phyloP scores from a whole-genome alignment of 2,113 vertebrate species.

The Oreochromis aureus region DNA sequence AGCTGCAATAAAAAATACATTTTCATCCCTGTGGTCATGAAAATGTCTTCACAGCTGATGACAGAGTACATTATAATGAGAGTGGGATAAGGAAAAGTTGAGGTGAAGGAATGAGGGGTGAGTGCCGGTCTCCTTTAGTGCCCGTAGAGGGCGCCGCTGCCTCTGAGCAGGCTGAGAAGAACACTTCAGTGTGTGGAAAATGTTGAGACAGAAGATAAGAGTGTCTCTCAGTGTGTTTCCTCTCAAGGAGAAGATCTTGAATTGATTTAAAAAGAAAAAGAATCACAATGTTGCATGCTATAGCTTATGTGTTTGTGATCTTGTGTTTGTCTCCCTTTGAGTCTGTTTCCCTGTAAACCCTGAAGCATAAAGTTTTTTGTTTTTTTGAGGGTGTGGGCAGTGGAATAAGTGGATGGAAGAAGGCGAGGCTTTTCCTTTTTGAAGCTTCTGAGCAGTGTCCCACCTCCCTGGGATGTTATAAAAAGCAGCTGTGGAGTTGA shows the following conservation, averaged over 20 bases:
- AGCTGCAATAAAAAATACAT: background rate
- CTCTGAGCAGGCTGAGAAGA: background rate
- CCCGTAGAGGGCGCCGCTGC: slow-evolving; percentile 26
- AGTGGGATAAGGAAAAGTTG: accelerated
- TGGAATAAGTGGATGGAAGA: background rate
- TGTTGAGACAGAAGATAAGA: background rate
- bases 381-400: background rate
- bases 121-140: background rate
- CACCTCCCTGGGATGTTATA: slow-evolving; percentile 6
- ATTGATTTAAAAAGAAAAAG: background rate
- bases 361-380: background rate
- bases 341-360: background rate
- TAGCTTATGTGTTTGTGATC: background rate
- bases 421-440: background rate
- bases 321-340: background rate
- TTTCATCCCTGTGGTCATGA: background rate
- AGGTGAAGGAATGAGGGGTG: background rate
- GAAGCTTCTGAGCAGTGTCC: slow-evolving; percentile 1
- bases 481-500: slow-evolving; percentile 38
- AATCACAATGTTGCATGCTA: background rate
- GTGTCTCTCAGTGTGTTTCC: background rate
- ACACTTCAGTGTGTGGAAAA: background rate
- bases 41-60: accelerated
- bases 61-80: background rate
- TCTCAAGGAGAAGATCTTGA: background rate